phyloP scores from a whole-genome alignment of 1,140 invertebrate species.

The Oppia nitens region DNA sequence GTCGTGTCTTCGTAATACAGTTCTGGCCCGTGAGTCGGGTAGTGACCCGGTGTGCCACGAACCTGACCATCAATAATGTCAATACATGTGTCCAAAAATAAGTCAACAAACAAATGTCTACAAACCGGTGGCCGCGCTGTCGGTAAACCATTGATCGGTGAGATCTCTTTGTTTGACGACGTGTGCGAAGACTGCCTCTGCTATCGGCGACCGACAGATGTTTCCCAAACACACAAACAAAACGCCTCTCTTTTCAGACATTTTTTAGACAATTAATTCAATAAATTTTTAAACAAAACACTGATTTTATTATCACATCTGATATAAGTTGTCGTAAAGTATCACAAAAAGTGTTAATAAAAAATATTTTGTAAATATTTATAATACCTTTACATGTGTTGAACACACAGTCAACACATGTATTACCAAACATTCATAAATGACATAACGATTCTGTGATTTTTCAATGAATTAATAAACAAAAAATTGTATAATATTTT shows the following conservation, averaged over 20 bases:
- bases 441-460: no score
- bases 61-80: no score
- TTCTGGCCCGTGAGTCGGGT: conserved; percentile 55
- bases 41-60: conserved; percentile 62
- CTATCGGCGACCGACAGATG: conserved; percentile 86
- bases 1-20: conserved; percentile 49
- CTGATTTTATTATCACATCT: neutral
- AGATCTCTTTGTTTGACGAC: conserved; percentile 38
- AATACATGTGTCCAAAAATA: no score
- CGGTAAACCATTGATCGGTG: conserved; percentile 49
- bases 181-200: conserved; percentile 70
- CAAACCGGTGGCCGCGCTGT: conserved; percentile 71
- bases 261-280: neutral
- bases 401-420: no score
- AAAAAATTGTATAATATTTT: no score
- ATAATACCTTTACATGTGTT: no score
- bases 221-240: conserved; percentile 35
- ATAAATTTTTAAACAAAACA: neutral
- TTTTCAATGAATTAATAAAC: no score
- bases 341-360: neutral
- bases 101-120: no score
- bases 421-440: no score
- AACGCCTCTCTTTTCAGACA: conserved; percentile 14
- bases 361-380: neutral
- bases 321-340: neutral